A percentile compares a stretch with the other conserved stretches of the same genome.
Evolutionary conservation across 2,113 vertebrate genomes (phyloP).

Genomic region (Lamprologus lemairii): DNA sequence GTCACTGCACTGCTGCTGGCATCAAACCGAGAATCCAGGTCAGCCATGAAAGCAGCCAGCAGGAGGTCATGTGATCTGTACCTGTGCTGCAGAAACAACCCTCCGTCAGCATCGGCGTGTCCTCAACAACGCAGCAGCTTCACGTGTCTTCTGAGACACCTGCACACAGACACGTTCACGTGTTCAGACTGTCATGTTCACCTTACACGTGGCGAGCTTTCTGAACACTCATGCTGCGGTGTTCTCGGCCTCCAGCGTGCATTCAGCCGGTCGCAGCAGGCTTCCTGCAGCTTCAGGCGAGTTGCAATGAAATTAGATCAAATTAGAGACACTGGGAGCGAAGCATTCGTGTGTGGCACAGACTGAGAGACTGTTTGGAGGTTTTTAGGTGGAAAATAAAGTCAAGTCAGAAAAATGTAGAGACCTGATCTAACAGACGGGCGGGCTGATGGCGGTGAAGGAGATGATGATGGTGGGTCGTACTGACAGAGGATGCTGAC

Average conservation of each 20-base stretch:
- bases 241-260: neutral
- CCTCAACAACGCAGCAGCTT: neutral
- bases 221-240: neutral
- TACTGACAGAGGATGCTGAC: neutral
- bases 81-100: neutral
- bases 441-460: neutral
- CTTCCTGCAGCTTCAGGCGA: neutral
- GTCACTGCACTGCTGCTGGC: neutral
- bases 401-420: neutral
- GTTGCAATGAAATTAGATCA: neutral
- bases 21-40: neutral
- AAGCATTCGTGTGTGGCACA: rapidly evolving
- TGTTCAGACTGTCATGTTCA: neutral
- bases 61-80: neutral
- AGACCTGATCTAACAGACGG: neutral
- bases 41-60: neutral
- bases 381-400: neutral
- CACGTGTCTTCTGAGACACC: neutral
- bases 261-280: neutral
- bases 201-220: neutral
- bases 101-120: neutral
- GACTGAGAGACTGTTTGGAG: neutral
- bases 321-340: neutral
- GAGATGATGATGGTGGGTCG: neutral
- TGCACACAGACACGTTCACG: neutral